These are phyloP conservation scores for Agrochola litura DNA, from an alignment of 2,888 invertebrate genomes.

Conservation along the genomic window DNA sequence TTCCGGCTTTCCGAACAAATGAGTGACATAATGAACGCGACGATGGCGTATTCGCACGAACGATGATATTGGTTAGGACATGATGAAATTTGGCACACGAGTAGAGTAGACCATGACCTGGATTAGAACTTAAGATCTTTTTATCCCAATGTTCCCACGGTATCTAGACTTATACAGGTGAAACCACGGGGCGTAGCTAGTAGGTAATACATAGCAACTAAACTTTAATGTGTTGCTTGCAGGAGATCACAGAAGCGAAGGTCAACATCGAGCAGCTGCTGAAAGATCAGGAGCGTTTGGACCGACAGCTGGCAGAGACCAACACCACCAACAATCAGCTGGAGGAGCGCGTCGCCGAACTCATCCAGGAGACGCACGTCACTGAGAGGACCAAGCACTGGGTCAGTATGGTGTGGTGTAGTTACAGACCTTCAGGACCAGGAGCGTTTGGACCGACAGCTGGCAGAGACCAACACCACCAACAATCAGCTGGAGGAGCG, in stretches of 20 bases:
- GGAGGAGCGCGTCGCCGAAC: slow-evolving; percentile 82
- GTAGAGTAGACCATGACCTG: no score
- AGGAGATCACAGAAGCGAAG: slow-evolving; percentile 83
- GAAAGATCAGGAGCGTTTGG: slow-evolving; percentile 79
- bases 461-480: slow-evolving; percentile 71
- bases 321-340: slow-evolving; percentile 76
- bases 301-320: slow-evolving; percentile 76
- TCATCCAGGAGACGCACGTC: slow-evolving; percentile 80
- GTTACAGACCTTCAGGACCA: slow-evolving; percentile 71
- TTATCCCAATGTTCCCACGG: no score
- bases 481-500: slow-evolving; percentile 83
- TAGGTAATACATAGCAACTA: no score
- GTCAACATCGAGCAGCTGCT: slow-evolving; percentile 74
- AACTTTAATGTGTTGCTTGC: slow-evolving; percentile 4
- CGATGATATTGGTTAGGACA: no score
- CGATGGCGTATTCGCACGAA: no score
- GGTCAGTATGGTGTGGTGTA: slow-evolving; percentile 70
- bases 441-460: slow-evolving; percentile 76
- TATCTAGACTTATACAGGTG: no score
- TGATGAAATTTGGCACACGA: no score
- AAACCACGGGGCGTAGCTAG: no score
- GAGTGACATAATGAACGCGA: no score
- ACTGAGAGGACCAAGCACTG: slow-evolving; percentile 84
- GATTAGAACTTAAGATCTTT: no score
- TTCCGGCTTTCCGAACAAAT: no score